These are phyloP conservation scores for Cyphomyrus plagiostoma DNA, from an alignment of 2,113 vertebrate genomes.

Conservation along the genomic window DNA sequence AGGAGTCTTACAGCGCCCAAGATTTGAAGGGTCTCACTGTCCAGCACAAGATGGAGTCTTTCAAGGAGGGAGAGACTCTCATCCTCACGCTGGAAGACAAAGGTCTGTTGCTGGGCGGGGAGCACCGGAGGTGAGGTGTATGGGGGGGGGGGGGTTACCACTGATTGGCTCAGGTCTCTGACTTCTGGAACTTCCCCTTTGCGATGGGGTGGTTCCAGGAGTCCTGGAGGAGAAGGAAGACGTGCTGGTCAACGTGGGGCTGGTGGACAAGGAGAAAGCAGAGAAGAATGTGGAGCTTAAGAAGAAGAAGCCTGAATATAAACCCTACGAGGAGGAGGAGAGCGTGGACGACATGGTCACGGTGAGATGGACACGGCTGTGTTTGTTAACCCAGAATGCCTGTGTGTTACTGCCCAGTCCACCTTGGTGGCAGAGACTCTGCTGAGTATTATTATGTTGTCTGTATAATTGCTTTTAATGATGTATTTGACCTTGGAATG, in stretches of 20 bases:
- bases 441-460: not conserved
- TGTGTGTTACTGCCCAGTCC: not conserved
- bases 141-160: not conserved
- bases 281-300: constrained; percentile 80
- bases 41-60: constrained; percentile 77
- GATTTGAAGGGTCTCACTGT: constrained; percentile 85
- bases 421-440: not conserved
- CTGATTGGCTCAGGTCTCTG: not conserved
- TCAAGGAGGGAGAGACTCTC: constrained; percentile 74
- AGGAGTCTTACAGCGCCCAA: constrained; percentile 64
- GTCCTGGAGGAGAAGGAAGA: constrained; percentile 77
- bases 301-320: constrained; percentile 81
- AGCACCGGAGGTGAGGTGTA: not conserved
- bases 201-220: constrained; percentile 29
- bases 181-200: not conserved
- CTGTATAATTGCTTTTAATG: not conserved
- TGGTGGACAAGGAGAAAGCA: constrained; percentile 78
- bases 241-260: constrained; percentile 74
- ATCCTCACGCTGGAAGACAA: constrained; percentile 84
- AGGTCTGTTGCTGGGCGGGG: constrained; percentile 48
- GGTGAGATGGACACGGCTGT: constrained; percentile 30
- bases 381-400: not conserved
- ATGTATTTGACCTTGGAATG: not conserved
- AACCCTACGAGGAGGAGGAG: constrained; percentile 78
- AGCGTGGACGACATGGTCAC: constrained; percentile 74